These are phyloP conservation scores for Electrona antarctica DNA, from an alignment of 2,113 vertebrate genomes.

Conservation along the genomic window DNA sequence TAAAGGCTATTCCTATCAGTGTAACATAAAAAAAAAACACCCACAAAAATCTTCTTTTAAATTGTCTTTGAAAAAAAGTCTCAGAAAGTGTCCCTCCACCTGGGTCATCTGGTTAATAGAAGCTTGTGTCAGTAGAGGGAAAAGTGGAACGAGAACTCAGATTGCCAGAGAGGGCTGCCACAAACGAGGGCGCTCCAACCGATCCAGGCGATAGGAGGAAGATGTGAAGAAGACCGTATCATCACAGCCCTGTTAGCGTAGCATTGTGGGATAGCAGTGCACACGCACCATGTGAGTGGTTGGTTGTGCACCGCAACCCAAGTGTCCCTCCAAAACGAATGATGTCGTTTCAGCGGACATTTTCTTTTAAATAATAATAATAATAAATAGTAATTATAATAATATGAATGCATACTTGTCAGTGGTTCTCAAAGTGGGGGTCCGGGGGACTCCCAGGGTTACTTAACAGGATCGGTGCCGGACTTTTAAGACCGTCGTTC, in stretches of 20 bases:
- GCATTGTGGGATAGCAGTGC: neutral
- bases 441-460: no score
- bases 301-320: no score
- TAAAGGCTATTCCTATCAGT: no score
- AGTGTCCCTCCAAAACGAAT: no score
- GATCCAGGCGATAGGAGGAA: neutral
- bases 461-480: no score
- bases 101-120: slow-evolving; percentile 1
- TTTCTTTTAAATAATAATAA: no score
- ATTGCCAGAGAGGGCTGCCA: neutral
- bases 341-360: no score
- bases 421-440: no score
- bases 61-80: neutral
- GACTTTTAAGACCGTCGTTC: no score
- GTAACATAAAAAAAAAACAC: no score
- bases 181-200: slow-evolving; percentile 7
- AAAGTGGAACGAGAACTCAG: neutral
- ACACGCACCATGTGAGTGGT: neutral
- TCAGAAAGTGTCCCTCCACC: neutral
- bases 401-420: no score
- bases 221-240: neutral
- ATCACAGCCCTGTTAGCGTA: neutral
- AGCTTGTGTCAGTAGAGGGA: neutral
- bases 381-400: no score
- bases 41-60: neutral